A percentile compares a stretch with the other conserved stretches of the same genome.
Conservation (phyloP, 2,888 invertebrate genomes). For the Hirtodrosophila confusa region DNA sequence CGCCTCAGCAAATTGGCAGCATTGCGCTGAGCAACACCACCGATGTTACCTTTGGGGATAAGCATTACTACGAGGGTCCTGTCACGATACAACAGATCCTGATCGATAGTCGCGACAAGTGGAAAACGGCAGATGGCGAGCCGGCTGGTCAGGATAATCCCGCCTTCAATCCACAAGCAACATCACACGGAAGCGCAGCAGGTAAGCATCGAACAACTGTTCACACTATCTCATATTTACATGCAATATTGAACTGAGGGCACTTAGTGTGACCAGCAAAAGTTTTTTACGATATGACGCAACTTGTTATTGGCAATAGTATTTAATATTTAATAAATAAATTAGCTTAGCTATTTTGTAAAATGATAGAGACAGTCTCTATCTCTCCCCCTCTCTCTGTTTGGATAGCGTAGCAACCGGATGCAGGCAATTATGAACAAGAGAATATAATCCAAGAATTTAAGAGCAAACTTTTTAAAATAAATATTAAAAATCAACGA, state of each 20-base stretch:
- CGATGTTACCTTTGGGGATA: slow-evolving; percentile 91
- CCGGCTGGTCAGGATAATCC: slow-evolving; percentile 74
- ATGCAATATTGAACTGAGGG: too few relatives aligned
- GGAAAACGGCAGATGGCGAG: slow-evolving; percentile 61
- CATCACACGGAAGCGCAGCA: slow-evolving; percentile 47
- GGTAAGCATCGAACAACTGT: slow-evolving; percentile 47
- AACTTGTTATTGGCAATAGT: too few relatives aligned
- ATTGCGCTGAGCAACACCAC: slow-evolving; percentile 88
- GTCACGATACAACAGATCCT: slow-evolving; percentile 91
- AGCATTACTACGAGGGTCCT: slow-evolving; percentile 91
- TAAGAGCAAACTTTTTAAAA: background rate
- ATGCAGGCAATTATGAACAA: too few relatives aligned
- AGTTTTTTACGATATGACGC: too few relatives aligned
- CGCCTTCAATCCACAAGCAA: slow-evolving; percentile 51
- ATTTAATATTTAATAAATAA: too few relatives aligned
- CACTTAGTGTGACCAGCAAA: too few relatives aligned
- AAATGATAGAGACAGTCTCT: too few relatives aligned
- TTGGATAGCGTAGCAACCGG: too few relatives aligned
- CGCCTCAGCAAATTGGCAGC: slow-evolving; percentile 86
- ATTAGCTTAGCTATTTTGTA: too few relatives aligned
- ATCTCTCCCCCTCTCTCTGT: too few relatives aligned
- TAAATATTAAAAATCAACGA: too few relatives aligned
- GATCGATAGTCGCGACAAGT: slow-evolving; percentile 84
- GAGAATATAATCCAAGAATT: background rate
- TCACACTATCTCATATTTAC: too few relatives aligned